These are phyloP conservation scores for Psittacula echo DNA, from an alignment of 2,797 vertebrate genomes.

Conservation along the genomic window DNA sequence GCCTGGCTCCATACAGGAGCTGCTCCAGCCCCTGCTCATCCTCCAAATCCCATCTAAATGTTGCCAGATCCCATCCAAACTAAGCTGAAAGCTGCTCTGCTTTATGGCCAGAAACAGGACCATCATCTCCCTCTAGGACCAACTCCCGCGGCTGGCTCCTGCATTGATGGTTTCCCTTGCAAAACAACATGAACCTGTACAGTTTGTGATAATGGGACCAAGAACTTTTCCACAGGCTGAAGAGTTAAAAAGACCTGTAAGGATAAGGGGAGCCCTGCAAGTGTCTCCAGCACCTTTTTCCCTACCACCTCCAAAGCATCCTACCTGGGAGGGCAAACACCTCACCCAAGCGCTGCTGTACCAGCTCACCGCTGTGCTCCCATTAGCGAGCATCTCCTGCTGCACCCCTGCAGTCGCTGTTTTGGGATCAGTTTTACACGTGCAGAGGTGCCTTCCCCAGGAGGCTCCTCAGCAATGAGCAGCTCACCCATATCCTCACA, in stretches of 20 bases:
- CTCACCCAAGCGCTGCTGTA: accelerated
- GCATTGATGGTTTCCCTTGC: not conserved
- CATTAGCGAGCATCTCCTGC: not conserved
- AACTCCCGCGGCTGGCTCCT: not conserved
- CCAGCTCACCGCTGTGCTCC: not conserved
- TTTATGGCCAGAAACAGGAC: not conserved
- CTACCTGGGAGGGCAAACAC: not conserved
- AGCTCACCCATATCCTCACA: not conserved
- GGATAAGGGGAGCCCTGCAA: not conserved
- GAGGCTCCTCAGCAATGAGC: not conserved
- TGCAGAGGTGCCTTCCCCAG: not conserved
- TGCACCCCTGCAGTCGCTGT: not conserved
- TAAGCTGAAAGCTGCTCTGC: not conserved
- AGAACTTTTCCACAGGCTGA: not conserved
- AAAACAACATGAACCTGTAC: accelerated
- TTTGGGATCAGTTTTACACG: not conserved
- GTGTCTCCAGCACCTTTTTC: not conserved
- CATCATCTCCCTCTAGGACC: not conserved
- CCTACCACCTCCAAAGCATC: not conserved
- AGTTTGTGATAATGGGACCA: not conserved
- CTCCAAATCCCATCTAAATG: not conserved
- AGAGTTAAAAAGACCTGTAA: not conserved
- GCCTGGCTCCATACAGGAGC: not conserved
- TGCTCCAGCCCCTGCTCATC: not conserved
- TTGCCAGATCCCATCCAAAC: not conserved